Evolutionary conservation across 2,888 invertebrate species (phyloP).

Genomic region (Thecophora atra): DNA sequence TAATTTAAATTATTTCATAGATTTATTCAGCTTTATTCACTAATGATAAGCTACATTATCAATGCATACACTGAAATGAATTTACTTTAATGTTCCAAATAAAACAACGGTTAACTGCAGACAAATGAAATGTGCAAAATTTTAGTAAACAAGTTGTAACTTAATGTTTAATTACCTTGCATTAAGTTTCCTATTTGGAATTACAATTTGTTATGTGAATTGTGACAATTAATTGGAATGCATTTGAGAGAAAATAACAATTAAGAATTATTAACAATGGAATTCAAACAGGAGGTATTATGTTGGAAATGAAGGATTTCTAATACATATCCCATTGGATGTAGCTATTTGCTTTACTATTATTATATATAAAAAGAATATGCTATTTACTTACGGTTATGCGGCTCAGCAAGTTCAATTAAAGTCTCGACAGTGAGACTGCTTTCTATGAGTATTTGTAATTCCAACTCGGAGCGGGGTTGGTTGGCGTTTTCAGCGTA

Average conservation of each 20-base stretch:
- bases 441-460: conserved; percentile 77
- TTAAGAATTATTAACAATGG: conserved; percentile 35
- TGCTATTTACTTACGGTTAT: conserved; percentile 74
- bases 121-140: conserved; percentile 12
- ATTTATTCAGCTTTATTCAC: too few relatives aligned
- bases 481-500: conserved; percentile 73
- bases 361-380: not conserved
- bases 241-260: conserved; percentile 37
- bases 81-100: not conserved
- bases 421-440: conserved; percentile 79
- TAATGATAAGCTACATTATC: too few relatives aligned
- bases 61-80: too few relatives aligned
- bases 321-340: not conserved
- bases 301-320: conserved; percentile 37
- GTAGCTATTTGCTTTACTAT: too few relatives aligned
- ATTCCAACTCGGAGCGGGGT: conserved; percentile 74
- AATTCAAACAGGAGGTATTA: conserved; percentile 27
- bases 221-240: conserved; percentile 33
- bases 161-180: conserved; percentile 68
- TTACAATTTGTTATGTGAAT: conserved; percentile 36
- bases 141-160: conserved; percentile 18
- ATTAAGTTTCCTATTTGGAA: conserved; percentile 69
- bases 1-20: too few relatives aligned
- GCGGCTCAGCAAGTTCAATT: conserved; percentile 77
- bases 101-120: not conserved